A percentile compares a stretch with the other conserved stretches of the same genome.
These are phyloP conservation scores for Acanthopagrus latus DNA, from an alignment of 2,797 vertebrate genomes.

Conservation along the genomic window DNA sequence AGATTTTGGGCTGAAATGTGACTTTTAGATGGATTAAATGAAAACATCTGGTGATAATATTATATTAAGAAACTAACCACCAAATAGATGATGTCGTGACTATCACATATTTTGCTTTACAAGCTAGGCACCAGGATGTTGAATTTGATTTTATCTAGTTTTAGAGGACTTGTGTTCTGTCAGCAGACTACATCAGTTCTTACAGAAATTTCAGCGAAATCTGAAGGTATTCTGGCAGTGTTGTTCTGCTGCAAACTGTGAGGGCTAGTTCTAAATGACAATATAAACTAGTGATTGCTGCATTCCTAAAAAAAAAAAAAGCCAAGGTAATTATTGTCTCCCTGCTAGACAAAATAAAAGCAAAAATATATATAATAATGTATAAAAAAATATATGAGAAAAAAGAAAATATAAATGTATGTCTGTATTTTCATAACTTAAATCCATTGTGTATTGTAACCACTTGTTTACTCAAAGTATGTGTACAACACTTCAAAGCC, in stretches of 20 bases:
- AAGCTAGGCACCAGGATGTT: background rate
- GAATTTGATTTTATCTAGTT: background rate
- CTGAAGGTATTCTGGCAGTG: constrained; percentile 9
- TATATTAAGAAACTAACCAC: background rate
- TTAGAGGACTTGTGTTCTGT: background rate
- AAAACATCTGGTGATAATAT: background rate
- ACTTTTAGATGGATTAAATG: background rate
- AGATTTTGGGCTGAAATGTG: too few species aligned
- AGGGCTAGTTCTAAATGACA: constrained; percentile 8
- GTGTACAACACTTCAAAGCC: constrained; percentile 62
- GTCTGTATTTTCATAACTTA: background rate
- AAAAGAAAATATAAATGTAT: constrained; percentile 2
- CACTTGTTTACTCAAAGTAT: constrained; percentile 61
- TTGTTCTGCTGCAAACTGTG: constrained; percentile 14
- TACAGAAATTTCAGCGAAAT: background rate
- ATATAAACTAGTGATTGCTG: constrained; percentile 5
- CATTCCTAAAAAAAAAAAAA: constrained; percentile 29
- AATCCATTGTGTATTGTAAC: constrained; percentile 43
- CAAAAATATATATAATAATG: constrained; percentile 6
- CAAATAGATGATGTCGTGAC: background rate
- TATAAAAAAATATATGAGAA: constrained; percentile 5
- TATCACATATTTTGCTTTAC: background rate
- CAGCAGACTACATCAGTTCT: too few species aligned
- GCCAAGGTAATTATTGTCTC: constrained; percentile 15
- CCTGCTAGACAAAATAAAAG: constrained; percentile 7